Base-by-base conservation (phyloP, 2,113 vertebrate species). In the Triplophysa tibetana region DNA sequence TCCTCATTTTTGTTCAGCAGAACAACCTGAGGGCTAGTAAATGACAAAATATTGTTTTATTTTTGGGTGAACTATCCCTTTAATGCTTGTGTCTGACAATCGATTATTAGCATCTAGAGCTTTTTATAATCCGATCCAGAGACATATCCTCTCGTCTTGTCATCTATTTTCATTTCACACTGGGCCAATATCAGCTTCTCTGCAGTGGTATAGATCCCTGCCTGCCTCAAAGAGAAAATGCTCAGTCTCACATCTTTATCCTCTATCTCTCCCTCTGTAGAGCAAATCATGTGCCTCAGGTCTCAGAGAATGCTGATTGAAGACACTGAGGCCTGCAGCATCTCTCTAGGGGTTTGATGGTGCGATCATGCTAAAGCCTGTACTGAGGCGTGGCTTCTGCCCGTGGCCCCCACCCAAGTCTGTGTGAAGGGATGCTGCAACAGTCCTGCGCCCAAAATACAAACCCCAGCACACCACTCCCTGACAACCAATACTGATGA, bases 291-390 rank as follows among this genome's bases (percentile, higher is more conserved):
- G 14, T 19, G 14, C 14, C 68, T 78, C 75, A 82, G 69, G 60
- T 60, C 14, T 79, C 50, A 64, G 24, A 73, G 60, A 73, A 50
- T 52, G 61, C 81, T 78, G 81, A 78, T 11, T 19, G 19, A 19
- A 38, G 61, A 14, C 21, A 61, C 41, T 24, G 19, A 41, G 61
- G 33, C 69, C 69, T 56, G 69, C 52, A 38, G 69, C 11, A 38
- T 21, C 17, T 70, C 77, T 60, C 29, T n/a, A 43, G 75, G 19
- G 48, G 63, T 41, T 52, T 65, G 64, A 16, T 50, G 56, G 21
- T 26, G 23, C 29, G 54, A 43, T 60, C 9, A 26, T 58, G 63
- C 16, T 45, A 26, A 68, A 24, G 45, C 6, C 26, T 52, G 4
- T 60, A 66, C 29, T 60, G 52, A 70, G 77, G 56, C 10, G 77